Percentiles rank a stretch among this genome's conserved stretches.
Conservation (phyloP, 2,888 invertebrate genomes). For the Gerris lacustris region DNA sequence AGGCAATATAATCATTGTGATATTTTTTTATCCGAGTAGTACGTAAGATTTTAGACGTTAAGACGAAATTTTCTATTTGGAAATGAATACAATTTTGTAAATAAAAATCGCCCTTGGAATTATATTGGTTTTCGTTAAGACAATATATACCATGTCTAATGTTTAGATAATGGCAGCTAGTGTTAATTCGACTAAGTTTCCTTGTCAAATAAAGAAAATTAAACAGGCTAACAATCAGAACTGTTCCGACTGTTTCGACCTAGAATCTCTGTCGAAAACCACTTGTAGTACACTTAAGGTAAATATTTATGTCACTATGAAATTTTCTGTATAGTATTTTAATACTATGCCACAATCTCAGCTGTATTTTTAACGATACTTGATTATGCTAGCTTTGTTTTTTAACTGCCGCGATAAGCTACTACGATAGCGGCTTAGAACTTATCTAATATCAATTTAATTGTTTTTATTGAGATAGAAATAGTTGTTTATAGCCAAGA, state of each 20-base stretch:
- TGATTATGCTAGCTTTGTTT: too few relatives aligned
- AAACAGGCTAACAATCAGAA: neutral
- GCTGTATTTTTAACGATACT: too few relatives aligned
- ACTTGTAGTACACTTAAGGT: neutral
- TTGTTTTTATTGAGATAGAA: neutral
- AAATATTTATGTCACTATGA: neutral
- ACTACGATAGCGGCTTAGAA: too few relatives aligned
- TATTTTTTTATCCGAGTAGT: too few relatives aligned
- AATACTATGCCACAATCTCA: neutral
- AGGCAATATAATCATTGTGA: too few relatives aligned
- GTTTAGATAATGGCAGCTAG: neutral
- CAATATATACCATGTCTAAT: neutral
- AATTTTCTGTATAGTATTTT: neutral
- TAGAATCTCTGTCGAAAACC: neutral
- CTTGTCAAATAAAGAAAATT: neutral
- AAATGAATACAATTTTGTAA: too few relatives aligned
- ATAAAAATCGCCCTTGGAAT: too few relatives aligned
- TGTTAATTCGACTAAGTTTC: neutral
- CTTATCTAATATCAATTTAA: too few relatives aligned
- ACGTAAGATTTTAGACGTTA: too few relatives aligned
- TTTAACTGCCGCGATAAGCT: too few relatives aligned
- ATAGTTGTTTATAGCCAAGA: neutral
- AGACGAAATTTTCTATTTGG: too few relatives aligned
- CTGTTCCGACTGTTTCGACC: neutral
- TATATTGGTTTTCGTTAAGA: neutral